Percentiles rank a stretch among this genome's conserved stretches.
Conservation (phyloP, 1,140 invertebrate species). For the Tetragonula clypearis region DNA sequence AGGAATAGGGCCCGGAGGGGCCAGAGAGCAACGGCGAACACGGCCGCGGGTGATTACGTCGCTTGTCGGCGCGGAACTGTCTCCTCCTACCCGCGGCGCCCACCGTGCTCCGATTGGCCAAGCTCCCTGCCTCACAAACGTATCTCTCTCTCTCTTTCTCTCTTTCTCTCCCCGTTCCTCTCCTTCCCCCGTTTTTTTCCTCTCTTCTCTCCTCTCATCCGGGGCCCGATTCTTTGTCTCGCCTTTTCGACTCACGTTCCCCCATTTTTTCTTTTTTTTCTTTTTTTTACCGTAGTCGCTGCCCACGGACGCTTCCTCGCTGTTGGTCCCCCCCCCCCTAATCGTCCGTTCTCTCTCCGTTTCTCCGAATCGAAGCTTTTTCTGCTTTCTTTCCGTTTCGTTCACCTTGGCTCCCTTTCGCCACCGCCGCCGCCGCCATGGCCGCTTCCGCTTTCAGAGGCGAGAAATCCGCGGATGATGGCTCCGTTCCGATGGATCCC, state of each 20-base stretch:
- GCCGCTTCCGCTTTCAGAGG: slow-evolving; percentile 24
- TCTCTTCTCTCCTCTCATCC: slow-evolving; percentile 29
- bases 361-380: slow-evolving; percentile 26
- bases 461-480: neutral
- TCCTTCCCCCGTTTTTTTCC: slow-evolving; percentile 35
- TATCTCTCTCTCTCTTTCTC: slow-evolving; percentile 46
- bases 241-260: slow-evolving; percentile 52
- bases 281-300: neutral
- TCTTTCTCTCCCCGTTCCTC: neutral
- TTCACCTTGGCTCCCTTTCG: slow-evolving; percentile 47
- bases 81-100: slow-evolving; percentile 80
- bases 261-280: slow-evolving; percentile 7
- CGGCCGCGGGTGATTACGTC: slow-evolving; percentile 80
- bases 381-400: slow-evolving; percentile 43
- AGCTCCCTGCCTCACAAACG: slow-evolving; percentile 65
- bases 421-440: slow-evolving; percentile 14
- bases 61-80: slow-evolving; percentile 80
- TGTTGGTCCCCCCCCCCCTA: neutral
- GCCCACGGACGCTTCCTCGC: neutral
- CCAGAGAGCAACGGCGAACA: slow-evolving; percentile 71
- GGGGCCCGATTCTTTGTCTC: slow-evolving; percentile 8
- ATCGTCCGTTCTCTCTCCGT: neutral
- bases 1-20: slow-evolving; percentile 68
- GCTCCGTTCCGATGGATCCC: neutral
- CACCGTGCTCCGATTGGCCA: slow-evolving; percentile 75